Base-by-base conservation (phyloP, 2,888 invertebrate genomes). In the Baronia brevicornis region DNA sequence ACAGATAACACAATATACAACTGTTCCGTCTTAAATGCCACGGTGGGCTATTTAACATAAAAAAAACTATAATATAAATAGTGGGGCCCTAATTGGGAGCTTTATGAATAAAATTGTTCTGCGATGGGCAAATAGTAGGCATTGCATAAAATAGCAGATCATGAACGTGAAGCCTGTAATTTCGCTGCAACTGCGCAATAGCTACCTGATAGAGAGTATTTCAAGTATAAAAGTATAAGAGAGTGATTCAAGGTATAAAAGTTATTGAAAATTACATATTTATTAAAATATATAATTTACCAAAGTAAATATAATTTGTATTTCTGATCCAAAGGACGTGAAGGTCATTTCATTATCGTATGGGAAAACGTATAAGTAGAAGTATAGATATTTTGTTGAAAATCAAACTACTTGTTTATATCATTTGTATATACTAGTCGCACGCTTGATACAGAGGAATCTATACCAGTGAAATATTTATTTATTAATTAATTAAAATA, bases 191-290 rank as follows among this genome's bases (percentile, higher is more conserved):
- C 58, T 55, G 51, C 48, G 53, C 53, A 58, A 53, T 42, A 37
- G 53, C 57, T 54, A 40, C 42, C 42, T 48, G 54, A 67, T 21
- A 11, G 15, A 65, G 54, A 46, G n/a, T n/a, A n/a, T n/a, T 63
- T 60, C 58, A 51, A 19, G 8, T 15, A 12, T 21, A 26, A 67
- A 70, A 71, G 65, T 55, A 54, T 57, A 53, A 60, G 44, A 51
- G 64, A 63, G 61, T 66, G 65, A 60, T 65, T 71, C 51, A 51
- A 52, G 64, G 66, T 63, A 58, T 61, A 58, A 60, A 60, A 60
- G 44, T 46, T 45, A 43, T 10, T 15, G 20, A n/a, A n/a, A n/a
- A n/a, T n/a, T n/a, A n/a, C n/a, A n/a, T n/a, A n/a, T n/a, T n/a
- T n/a, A n/a, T n/a, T n/a, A n/a, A n/a, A n/a, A n/a, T n/a, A n/a